phyloP scores from a whole-genome alignment of 2,888 invertebrate species.

The Pterobdella sp. region DNA sequence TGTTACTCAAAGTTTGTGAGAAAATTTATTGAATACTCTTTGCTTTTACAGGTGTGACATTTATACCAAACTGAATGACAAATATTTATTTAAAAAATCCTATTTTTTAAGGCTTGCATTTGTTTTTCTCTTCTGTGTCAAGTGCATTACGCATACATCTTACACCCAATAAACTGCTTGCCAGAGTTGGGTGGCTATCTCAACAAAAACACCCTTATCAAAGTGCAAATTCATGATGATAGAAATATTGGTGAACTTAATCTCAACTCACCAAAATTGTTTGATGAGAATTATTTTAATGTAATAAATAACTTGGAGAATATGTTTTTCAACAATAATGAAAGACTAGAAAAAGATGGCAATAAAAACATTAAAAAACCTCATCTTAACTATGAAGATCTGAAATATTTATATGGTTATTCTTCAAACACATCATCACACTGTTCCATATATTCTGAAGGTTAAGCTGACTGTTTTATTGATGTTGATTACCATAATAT shows the following conservation, averaged over 20 bases:
- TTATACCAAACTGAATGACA: neutral
- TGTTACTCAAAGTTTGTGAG: constrained; percentile 14
- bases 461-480: too few relatives aligned
- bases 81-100: neutral
- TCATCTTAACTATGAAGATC: too few relatives aligned
- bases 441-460: too few relatives aligned
- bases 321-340: neutral
- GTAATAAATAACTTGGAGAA: neutral
- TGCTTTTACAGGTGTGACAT: neutral
- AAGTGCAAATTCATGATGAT: neutral
- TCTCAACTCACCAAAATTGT: neutral
- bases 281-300: constrained; percentile 9
- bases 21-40: neutral
- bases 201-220: neutral
- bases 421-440: too few relatives aligned
- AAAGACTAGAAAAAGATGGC: neutral
- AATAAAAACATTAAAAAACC: too few relatives aligned
- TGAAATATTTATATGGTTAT: too few relatives aligned
- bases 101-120: neutral
- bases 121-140: constrained; percentile 8
- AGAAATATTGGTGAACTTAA: neutral
- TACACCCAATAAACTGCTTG: constrained; percentile 4
- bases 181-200: neutral
- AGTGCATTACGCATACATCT: neutral
- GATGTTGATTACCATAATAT: too few relatives aligned